These are phyloP conservation scores for Drosophila insularis DNA, from an alignment of 1,140 invertebrate species.

Conservation along the genomic window DNA sequence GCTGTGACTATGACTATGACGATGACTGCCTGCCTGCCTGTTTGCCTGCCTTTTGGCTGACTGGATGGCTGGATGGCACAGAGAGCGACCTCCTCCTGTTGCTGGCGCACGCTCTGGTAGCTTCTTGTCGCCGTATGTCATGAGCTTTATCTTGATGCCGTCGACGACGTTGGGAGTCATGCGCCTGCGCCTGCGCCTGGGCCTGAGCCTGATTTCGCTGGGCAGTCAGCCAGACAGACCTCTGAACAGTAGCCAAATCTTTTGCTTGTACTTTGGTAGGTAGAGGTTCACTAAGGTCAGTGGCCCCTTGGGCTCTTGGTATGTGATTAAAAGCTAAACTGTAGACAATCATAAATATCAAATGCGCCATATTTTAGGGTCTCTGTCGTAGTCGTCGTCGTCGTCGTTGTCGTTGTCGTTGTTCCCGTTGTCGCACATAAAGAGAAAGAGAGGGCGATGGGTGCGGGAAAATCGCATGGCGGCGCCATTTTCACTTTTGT, in stretches of 20 bases:
- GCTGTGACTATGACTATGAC: constrained; percentile 33
- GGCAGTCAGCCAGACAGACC: constrained; percentile 63
- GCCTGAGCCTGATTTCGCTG: constrained; percentile 69
- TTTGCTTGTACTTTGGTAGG: constrained; percentile 21
- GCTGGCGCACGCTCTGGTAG: constrained; percentile 71
- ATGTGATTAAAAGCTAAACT: constrained; percentile 74
- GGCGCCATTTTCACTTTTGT: constrained; percentile 68
- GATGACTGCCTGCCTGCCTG: constrained; percentile 9
- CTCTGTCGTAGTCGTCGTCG: constrained; percentile 13
- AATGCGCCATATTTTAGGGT: constrained; percentile 77
- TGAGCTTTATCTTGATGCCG: constrained; percentile 77
- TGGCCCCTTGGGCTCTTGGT: constrained; percentile 50
- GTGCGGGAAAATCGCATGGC: constrained; percentile 22
- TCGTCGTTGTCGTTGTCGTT: neutral
- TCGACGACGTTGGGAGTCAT: constrained; percentile 65
- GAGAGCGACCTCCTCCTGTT: constrained; percentile 55
- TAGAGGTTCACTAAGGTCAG: constrained; percentile 71
- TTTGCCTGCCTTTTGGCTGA: neutral
- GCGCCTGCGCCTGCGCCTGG: constrained; percentile 33
- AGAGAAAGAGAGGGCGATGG: constrained; percentile 13
- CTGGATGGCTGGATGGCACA: constrained; percentile 3
- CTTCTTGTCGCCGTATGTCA: constrained; percentile 80
- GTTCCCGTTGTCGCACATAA: neutral
- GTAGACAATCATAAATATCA: constrained; percentile 77
- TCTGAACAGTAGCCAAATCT: constrained; percentile 60